Evolutionary conservation across 2,797 vertebrate species (phyloP), one percentile per base, ranked within the genome.

Genomic region (Sebastes cheni): DNA sequence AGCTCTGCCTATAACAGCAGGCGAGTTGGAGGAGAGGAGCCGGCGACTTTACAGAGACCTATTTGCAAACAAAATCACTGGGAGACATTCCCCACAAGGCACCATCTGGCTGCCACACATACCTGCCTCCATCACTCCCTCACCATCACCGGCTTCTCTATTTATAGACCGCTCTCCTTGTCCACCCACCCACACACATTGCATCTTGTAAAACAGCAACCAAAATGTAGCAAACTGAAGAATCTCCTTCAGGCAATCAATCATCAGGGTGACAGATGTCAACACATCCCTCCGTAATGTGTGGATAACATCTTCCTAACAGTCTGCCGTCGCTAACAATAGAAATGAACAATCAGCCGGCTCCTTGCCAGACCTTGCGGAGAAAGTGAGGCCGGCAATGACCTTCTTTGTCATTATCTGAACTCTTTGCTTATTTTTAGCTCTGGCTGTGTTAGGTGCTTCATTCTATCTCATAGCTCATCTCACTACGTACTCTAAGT

Each of bases 61-160:
- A 94, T 95, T 94, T 95, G 93, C 94, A 94, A 93, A 94, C 92
- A 95, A 92, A 94, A 93, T 94, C 93, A 89, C 93, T 85, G 80
- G 92, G 90, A 94, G 92, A 93, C 88, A 92, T 93, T 90, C 88
- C 92, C 91, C 86, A 92, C 83, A 89, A 92, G 94, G 88, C 88
- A 92, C 93, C 94, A 94, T 95, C 91, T 95, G 94, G 93, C 89
- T 89, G 86, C 92, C 86, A 81, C 89, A 87, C 83, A 84, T 93
- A 95, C 94, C 93, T 93, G 86, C 88, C 83, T 86, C 83, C 84
- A 74, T 91, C 90, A 87, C 85, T 89, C 82, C 89, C 81, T 86
- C 80, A 62, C 90, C 83, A 89, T 92, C 79, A 79, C 79, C 54
- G 27, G 56, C 67, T 80, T 66, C 36, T 80, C 93, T 93, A 92